Evolutionary conservation across 2,888 invertebrate species (phyloP).

Genomic region (Catocala nupta): DNA sequence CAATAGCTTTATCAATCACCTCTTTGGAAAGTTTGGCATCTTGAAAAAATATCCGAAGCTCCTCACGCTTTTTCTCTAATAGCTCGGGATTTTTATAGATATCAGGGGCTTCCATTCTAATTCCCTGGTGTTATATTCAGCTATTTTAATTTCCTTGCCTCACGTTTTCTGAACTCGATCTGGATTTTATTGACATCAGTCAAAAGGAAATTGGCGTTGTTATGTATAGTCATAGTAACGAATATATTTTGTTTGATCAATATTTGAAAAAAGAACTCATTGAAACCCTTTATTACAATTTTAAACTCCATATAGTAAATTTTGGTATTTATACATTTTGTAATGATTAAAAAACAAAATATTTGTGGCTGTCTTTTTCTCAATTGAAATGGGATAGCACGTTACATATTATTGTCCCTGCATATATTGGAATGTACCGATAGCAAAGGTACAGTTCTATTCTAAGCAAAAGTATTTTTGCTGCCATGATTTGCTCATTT

Average conservation of each 20-base stretch:
- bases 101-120: slow-evolving; percentile 58
- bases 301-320: no score
- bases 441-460: no score
- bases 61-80: slow-evolving; percentile 69
- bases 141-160: background rate
- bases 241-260: slow-evolving; percentile 43
- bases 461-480: no score
- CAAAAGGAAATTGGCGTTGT: slow-evolving; percentile 38
- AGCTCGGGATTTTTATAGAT: slow-evolving; percentile 56
- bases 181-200: slow-evolving; percentile 30
- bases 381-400: no score
- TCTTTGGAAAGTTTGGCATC: slow-evolving; percentile 70
- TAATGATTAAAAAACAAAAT: no score
- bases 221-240: slow-evolving; percentile 37
- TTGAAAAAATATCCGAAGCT: slow-evolving; percentile 72
- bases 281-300: no score
- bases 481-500: no score
- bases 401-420: no score
- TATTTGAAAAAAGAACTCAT: slow-evolving; percentile 43
- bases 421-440: no score
- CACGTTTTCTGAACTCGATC: background rate
- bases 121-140: background rate
- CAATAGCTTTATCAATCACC: slow-evolving; percentile 70
- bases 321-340: no score
- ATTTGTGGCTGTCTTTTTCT: no score